Base-by-base conservation (phyloP, 2,113 vertebrate genomes). In the Collichthys lucidus region DNA sequence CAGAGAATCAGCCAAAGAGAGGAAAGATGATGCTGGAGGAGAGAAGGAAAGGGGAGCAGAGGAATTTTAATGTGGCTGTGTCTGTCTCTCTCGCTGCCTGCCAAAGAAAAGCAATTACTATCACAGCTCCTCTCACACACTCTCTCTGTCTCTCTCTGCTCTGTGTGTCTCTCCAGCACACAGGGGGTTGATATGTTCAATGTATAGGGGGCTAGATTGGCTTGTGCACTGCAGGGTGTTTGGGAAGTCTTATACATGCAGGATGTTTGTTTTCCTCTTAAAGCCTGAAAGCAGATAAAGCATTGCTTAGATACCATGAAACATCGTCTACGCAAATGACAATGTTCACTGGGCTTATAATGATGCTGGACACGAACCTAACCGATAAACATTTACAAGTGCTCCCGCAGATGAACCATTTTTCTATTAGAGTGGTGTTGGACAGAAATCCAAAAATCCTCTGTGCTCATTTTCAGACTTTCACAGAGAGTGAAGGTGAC, bases 21-120 rank as follows among this genome's bases (percentile, higher is more conserved):
- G 84, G 79, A 76, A 79, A 86, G 84, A 87, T 77, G 86, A 79
- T 49, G 81, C 82, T 85, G 84, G 76, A 89, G 89, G 89, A 93
- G 86, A 86, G 85, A 72, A 78, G 83, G 86, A 76, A 87, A 88
- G 82, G 81, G 73, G 84, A 90, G 91, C 87, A 88, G 87, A 82
- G 82, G 93, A 93, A 94, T 93, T 87, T 92, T 92, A 94, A 94
- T 94, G 93, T 85, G 90, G 66, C 74, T 88, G 60, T 89, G 88
- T 91, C 88, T 88, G 84, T 89, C 89, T 92, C 86, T 85, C 86
- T 85, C 4, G 57, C 87, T 80, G 89, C 66, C 86, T 92, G 88
- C 86, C 88, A 90, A 91, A 89, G 75, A 90, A 92, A 93, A 90
- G 89, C 92, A 92, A 93, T 94, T 94, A 92, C 91, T 80, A 87